phyloP scores from a whole-genome alignment of 2,888 invertebrate species.

The Ferdinandea cuprea region DNA sequence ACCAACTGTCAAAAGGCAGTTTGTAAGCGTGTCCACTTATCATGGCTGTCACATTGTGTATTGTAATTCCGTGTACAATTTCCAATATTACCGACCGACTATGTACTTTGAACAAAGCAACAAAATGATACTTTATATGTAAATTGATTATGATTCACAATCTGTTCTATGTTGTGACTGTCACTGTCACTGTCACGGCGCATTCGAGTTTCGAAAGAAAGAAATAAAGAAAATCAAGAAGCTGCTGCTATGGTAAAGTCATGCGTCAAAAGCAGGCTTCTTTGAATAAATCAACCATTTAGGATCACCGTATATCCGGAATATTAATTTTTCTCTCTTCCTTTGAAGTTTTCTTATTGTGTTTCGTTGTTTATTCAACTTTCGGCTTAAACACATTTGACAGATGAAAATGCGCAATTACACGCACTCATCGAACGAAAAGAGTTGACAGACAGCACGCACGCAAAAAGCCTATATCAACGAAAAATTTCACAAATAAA shows the following conservation, averaged over 20 bases:
- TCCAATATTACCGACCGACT: conserved; percentile 43
- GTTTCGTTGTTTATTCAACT: conserved; percentile 17
- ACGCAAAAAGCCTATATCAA: neutral
- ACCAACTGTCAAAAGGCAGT: conserved; percentile 34
- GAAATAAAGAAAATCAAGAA: no score
- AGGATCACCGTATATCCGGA: conserved; percentile 67
- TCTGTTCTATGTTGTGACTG: conserved; percentile 47
- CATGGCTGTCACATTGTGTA: conserved; percentile 36
- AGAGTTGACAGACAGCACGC: conserved; percentile 33
- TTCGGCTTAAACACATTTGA: conserved; percentile 43
- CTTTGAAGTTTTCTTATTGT: conserved; percentile 23
- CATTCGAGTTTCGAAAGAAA: conserved; percentile 8
- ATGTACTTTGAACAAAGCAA: conserved; percentile 44
- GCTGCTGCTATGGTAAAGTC: conserved; percentile 31
- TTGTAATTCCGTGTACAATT: conserved; percentile 57
- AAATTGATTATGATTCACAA: conserved; percentile 72
- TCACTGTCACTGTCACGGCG: conserved; percentile 34
- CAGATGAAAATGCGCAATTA: conserved; percentile 50
- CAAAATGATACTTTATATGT: conserved; percentile 40
- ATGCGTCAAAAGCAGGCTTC: conserved; percentile 51
- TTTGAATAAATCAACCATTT: conserved; percentile 53
- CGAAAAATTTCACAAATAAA: conserved; percentile 4
- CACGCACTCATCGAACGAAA: conserved; percentile 1
- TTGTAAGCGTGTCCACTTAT: conserved; percentile 6
- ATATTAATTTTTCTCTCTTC: conserved; percentile 66